phyloP scores from a whole-genome alignment of 2,113 vertebrate genomes.

The Toxostoma redivivum region DNA sequence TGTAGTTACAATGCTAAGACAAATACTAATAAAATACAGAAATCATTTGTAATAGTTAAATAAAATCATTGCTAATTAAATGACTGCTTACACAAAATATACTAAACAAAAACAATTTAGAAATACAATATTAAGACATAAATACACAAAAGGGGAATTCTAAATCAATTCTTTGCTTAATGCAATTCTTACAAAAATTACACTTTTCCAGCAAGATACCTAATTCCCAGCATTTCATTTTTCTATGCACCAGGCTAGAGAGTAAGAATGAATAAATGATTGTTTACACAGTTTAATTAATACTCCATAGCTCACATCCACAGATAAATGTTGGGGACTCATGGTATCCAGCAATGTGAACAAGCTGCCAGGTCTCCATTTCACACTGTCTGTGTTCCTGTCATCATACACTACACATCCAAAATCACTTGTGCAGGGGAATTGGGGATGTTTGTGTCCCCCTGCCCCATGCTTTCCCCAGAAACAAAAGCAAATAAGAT shows the following conservation, averaged over 20 bases:
- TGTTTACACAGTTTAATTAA: neutral
- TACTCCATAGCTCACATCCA: neutral
- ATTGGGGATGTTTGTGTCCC: neutral
- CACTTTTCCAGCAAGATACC: neutral
- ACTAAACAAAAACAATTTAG: neutral
- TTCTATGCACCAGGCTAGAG: neutral
- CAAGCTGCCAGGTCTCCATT: neutral
- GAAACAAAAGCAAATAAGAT: neutral
- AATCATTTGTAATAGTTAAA: neutral
- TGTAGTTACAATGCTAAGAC: neutral
- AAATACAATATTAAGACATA: neutral
- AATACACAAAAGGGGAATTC: neutral
- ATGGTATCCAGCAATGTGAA: neutral
- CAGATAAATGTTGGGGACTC: neutral
- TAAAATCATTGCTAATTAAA: neutral
- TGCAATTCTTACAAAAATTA: neutral
- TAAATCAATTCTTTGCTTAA: neutral
- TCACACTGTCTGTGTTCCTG: rapidly evolving
- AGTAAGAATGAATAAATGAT: neutral
- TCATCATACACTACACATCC: rapidly evolving
- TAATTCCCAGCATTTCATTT: neutral
- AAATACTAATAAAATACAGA: neutral
- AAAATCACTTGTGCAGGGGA: neutral
- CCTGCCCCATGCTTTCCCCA: neutral
- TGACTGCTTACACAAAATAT: neutral